These are phyloP conservation scores for Vandiemenella viatica DNA, from an alignment of 2,888 invertebrate genomes.

Conservation along the genomic window DNA sequence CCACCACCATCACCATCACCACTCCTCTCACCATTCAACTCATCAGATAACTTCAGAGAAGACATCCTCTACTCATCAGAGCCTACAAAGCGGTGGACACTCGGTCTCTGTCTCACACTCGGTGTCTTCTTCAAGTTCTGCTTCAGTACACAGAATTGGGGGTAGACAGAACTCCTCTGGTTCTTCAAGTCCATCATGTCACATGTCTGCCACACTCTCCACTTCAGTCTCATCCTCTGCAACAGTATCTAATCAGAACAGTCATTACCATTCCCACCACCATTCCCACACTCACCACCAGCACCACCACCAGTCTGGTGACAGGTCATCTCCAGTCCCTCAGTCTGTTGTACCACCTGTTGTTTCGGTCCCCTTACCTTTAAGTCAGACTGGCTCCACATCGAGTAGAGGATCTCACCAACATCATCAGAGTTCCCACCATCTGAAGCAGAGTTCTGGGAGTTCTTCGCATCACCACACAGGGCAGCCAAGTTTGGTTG, in stretches of 20 bases:
- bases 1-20: slow-evolving; percentile 49
- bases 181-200: slow-evolving; percentile 25
- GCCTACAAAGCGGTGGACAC: slow-evolving; percentile 5
- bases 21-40: slow-evolving; percentile 19
- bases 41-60: slow-evolving; percentile 14
- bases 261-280: slow-evolving; percentile 38
- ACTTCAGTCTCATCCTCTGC: slow-evolving; percentile 29
- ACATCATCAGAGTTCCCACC: slow-evolving; percentile 32
- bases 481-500: slow-evolving; percentile 30
- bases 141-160: slow-evolving; percentile 43
- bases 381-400: slow-evolving; percentile 2
- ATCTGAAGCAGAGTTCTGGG: slow-evolving; percentile 46
- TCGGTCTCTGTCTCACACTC: slow-evolving; percentile 48
- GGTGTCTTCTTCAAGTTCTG: slow-evolving; percentile 48
- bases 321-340: slow-evolving; percentile 3
- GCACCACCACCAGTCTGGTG: slow-evolving; percentile 8
- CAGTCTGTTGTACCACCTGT: slow-evolving; percentile 4
- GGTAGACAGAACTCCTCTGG: slow-evolving; percentile 2
- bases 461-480: slow-evolving; percentile 8
- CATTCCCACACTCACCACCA: slow-evolving; percentile 13
- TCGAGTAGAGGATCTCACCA: slow-evolving; percentile 3
- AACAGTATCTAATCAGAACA: slow-evolving; percentile 39
- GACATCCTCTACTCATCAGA: slow-evolving; percentile 3
- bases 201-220: slow-evolving; percentile 39
- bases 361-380: slow-evolving; percentile 3